These are phyloP conservation scores for Hipposideros armiger DNA, from an alignment of 2,113 vertebrate species.

Conservation along the genomic window DNA sequence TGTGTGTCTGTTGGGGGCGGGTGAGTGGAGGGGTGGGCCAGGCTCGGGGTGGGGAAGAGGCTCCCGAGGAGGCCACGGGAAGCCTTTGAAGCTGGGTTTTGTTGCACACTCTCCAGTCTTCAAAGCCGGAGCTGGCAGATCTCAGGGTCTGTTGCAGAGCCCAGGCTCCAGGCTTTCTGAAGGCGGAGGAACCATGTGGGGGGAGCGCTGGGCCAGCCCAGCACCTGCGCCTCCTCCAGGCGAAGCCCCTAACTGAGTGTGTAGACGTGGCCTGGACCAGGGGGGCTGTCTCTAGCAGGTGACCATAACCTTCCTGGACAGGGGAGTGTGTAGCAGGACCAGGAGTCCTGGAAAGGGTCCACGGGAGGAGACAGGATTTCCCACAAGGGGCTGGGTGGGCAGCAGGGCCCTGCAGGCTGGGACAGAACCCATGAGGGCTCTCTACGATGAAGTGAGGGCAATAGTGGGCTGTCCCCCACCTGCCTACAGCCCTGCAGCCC, in stretches of 20 bases:
- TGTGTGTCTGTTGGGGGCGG: not conserved
- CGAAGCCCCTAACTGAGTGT: not conserved
- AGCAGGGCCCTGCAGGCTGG: not conserved
- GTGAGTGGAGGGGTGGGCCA: not conserved
- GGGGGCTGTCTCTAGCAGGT: not conserved
- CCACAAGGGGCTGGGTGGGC: not conserved
- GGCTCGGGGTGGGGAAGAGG: not conserved
- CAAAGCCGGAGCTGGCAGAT: constrained; percentile 71
- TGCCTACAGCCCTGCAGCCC: not conserved
- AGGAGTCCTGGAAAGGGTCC: not conserved
- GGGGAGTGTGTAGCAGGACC: not conserved
- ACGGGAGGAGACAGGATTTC: not conserved
- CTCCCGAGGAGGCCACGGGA: not conserved
- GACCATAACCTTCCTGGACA: not conserved
- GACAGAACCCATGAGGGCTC: not conserved
- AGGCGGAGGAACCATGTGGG: not conserved
- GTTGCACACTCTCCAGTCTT: constrained; percentile 62
- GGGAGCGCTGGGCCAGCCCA: not conserved
- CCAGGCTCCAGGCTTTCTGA: constrained; percentile 4
- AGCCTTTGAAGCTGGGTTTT: constrained; percentile 78
- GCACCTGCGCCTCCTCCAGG: not conserved
- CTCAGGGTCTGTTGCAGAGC: constrained; percentile 21
- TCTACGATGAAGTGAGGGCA: not conserved
- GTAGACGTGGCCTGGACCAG: not conserved
- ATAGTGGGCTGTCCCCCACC: fast-evolving